Evolutionary conservation across 2,888 invertebrate genomes (phyloP).

Genomic region (Dilophus febrilis): DNA sequence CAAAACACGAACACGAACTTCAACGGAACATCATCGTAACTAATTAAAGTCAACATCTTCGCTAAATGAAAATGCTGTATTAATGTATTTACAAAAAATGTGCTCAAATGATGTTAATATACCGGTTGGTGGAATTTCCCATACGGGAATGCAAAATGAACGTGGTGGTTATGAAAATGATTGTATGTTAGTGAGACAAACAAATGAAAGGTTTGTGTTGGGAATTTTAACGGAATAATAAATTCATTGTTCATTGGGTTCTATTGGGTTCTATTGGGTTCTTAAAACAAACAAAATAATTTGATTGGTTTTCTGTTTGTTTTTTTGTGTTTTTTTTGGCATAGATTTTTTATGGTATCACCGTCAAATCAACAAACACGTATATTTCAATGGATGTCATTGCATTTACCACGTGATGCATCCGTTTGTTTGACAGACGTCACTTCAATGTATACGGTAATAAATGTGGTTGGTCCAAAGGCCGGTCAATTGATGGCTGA

Average conservation of each 20-base stretch:
- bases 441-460: constrained; percentile 54
- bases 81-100: constrained; percentile 43
- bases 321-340: constrained; percentile 11
- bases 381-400: constrained; percentile 48
- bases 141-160: constrained; percentile 55
- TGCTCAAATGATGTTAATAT: constrained; percentile 51
- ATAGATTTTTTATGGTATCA: constrained; percentile 57
- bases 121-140: constrained; percentile 43
- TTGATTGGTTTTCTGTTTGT: too few relatives aligned
- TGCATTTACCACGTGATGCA: constrained; percentile 41
- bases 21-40: too few relatives aligned
- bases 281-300: too few relatives aligned
- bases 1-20: too few relatives aligned
- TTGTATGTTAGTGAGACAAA: constrained; percentile 47
- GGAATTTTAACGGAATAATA: too few relatives aligned
- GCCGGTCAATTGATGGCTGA: constrained; percentile 43
- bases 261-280: too few relatives aligned
- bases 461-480: constrained; percentile 54
- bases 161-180: constrained; percentile 56
- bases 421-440: constrained; percentile 46
- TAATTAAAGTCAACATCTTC: constrained; percentile 35
- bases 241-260: background rate
- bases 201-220: constrained; percentile 41
- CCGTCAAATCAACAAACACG: constrained; percentile 61
- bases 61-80: constrained; percentile 35